phyloP scores from a whole-genome alignment of 2,113 vertebrate species.

The Siniperca chuatsi region DNA sequence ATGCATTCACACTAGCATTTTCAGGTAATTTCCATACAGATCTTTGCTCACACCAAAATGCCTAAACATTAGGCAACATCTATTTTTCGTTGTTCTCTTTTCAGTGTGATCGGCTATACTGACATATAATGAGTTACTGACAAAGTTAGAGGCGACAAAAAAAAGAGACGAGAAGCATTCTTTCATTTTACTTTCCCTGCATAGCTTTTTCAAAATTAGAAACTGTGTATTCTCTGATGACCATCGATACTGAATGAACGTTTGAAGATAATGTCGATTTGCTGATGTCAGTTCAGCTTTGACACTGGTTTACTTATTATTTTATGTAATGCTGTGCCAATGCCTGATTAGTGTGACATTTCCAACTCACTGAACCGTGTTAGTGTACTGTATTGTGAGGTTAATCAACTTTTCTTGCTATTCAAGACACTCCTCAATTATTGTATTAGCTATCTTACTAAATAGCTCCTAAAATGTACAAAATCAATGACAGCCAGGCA shows the following conservation, averaged over 20 bases:
- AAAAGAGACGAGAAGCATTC: too few species aligned
- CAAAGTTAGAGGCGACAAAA: too few species aligned
- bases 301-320: neutral
- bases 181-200: neutral
- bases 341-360: neutral
- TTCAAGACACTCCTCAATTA: neutral
- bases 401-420: neutral
- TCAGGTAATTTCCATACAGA: too few species aligned
- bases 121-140: too few species aligned
- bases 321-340: neutral
- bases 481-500: neutral
- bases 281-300: neutral
- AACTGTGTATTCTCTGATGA: neutral
- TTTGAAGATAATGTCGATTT: neutral
- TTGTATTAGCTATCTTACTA: neutral
- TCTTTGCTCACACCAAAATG: too few species aligned
- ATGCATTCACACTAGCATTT: too few species aligned
- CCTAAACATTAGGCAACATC: too few species aligned
- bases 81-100: too few species aligned
- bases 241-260: neutral
- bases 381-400: neutral
- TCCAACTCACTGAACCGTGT: neutral
- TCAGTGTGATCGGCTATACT: too few species aligned
- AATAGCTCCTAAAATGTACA: neutral
- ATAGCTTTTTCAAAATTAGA: neutral